Conservation (phyloP, 2,797 vertebrate species). For the Tolypeutes matacus region DNA sequence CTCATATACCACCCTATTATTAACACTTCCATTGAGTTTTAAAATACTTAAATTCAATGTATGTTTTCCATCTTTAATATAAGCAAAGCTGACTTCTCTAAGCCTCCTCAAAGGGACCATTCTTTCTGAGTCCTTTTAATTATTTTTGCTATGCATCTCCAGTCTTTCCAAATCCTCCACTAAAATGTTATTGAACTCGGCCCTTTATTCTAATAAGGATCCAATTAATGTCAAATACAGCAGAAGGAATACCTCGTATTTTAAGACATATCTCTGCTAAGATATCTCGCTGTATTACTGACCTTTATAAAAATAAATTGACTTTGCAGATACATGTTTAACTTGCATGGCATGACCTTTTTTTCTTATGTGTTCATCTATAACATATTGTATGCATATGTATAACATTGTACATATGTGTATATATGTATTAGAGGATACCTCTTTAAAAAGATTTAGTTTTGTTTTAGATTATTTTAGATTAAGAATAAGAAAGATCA, state of each 20-base stretch:
- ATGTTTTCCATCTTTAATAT: not conserved
- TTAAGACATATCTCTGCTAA: not conserved
- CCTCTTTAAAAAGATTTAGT: constrained; percentile 18
- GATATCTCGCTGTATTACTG: not conserved
- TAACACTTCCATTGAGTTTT: not conserved
- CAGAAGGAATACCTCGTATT: not conserved
- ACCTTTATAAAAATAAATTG: constrained; percentile 38
- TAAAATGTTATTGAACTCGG: constrained; percentile 11
- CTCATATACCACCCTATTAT: too few relatives aligned
- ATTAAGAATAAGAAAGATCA: not conserved
- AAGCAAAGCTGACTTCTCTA: not conserved
- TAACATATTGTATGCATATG: not conserved
- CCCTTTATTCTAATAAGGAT: not conserved
- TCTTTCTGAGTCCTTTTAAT: not conserved
- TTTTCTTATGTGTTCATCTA: not conserved
- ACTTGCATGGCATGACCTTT: not conserved
- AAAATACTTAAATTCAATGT: constrained; percentile 17
- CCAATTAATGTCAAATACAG: not conserved
- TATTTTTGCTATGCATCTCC: constrained; percentile 20
- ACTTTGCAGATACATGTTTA: not conserved
- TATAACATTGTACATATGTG: not conserved
- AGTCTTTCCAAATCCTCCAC: not conserved
- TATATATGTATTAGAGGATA: not conserved
- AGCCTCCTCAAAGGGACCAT: not conserved
- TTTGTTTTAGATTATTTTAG: constrained; percentile 22